Conservation (phyloP, 2,797 vertebrate genomes). For the Scolopax rusticola region DNA sequence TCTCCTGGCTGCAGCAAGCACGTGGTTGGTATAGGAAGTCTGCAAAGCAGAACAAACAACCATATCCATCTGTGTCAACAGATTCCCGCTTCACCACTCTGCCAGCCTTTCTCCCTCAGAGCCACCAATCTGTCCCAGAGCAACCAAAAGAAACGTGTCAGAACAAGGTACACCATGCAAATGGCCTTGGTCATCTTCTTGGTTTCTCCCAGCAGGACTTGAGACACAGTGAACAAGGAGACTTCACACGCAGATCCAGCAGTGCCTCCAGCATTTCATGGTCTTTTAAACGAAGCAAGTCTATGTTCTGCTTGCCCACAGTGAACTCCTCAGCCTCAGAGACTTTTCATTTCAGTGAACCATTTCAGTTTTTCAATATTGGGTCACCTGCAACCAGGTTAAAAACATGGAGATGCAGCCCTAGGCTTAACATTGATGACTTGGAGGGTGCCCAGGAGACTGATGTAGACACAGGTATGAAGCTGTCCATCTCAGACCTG, state of each 20-base stretch:
- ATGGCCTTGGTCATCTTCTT: slow-evolving; percentile 39
- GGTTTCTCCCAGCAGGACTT: slow-evolving; percentile 67
- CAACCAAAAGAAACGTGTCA: slow-evolving; percentile 39
- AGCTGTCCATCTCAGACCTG: slow-evolving; percentile 86
- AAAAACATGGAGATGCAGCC: slow-evolving; percentile 42
- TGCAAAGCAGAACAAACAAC: slow-evolving; percentile 53
- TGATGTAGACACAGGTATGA: slow-evolving; percentile 91
- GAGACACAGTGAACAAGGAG: not conserved
- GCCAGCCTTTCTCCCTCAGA: slow-evolving; percentile 57
- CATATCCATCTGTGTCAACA: slow-evolving; percentile 52
- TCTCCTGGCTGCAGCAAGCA: slow-evolving; percentile 73
- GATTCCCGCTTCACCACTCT: slow-evolving; percentile 32
- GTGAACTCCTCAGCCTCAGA: slow-evolving; percentile 69
- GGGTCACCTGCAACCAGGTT: not conserved
- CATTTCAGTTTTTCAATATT: slow-evolving; percentile 65
- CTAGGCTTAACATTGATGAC: slow-evolving; percentile 84
- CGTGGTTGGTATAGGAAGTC: slow-evolving; percentile 70
- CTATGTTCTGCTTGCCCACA: slow-evolving; percentile 89
- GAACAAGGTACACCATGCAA: not conserved
- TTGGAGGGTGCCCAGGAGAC: slow-evolving; percentile 91
- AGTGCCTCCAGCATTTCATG: slow-evolving; percentile 66
- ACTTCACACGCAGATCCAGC: not conserved
- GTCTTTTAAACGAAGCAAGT: slow-evolving; percentile 83
- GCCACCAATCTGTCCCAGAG: slow-evolving; percentile 48
- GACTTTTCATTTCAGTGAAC: slow-evolving; percentile 42